These are phyloP conservation scores for Diorhabda sublineata DNA, from an alignment of 1,140 invertebrate genomes.

Conservation along the genomic window DNA sequence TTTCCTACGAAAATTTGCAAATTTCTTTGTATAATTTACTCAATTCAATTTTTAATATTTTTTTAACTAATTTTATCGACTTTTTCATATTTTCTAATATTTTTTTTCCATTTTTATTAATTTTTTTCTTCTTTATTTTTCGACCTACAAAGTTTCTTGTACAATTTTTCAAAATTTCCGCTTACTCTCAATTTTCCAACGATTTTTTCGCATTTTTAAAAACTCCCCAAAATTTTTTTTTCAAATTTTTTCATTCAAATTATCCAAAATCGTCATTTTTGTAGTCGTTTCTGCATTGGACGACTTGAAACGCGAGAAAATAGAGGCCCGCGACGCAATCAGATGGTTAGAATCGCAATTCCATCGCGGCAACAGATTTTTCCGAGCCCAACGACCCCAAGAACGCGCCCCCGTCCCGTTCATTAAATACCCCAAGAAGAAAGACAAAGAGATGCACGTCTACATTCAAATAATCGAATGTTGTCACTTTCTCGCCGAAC, in stretches of 20 bases:
- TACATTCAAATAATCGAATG: slow-evolving; percentile 69
- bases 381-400: slow-evolving; percentile 74
- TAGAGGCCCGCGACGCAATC: slow-evolving; percentile 79
- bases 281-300: slow-evolving; percentile 83
- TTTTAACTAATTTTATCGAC: neutral
- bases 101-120: too few species aligned
- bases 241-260: slow-evolving; percentile 6
- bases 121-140: too few species aligned
- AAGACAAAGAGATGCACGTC: slow-evolving; percentile 64
- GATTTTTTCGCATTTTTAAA: too few species aligned
- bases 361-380: slow-evolving; percentile 74
- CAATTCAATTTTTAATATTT: neutral
- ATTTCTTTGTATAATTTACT: neutral
- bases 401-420: slow-evolving; percentile 70
- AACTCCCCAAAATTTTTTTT: neutral
- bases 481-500: slow-evolving; percentile 63
- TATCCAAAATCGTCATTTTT: slow-evolving; percentile 40
- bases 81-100: too few species aligned
- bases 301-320: slow-evolving; percentile 73
- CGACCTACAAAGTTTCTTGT: too few species aligned
- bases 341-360: slow-evolving; percentile 87
- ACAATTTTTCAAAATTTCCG: too few species aligned
- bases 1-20: neutral
- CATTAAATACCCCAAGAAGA: slow-evolving; percentile 68
- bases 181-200: too few species aligned